Evolutionary conservation across 1,140 invertebrate genomes (phyloP).

Genomic region (Teleogryllus occipitalis): DNA sequence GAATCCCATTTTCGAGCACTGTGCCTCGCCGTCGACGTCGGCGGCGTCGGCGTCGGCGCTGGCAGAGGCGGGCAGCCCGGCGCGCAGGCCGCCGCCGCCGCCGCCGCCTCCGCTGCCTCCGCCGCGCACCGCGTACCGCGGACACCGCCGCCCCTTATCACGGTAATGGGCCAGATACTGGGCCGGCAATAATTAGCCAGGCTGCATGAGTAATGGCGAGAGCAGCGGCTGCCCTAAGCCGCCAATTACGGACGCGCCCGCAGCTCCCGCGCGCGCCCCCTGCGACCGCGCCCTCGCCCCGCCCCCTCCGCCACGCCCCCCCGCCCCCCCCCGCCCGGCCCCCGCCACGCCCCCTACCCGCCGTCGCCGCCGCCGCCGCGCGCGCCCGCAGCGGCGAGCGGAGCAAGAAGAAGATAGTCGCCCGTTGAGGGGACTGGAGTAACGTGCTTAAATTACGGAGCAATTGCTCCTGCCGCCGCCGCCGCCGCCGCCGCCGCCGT

Average conservation of each 20-base stretch:
- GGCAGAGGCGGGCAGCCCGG: too few relatives aligned
- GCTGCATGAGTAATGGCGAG: slow-evolving; percentile 3
- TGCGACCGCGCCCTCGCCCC: background rate
- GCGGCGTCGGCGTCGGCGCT: background rate
- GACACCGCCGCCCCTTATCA: background rate
- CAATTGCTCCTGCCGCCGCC: background rate
- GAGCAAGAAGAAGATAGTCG: background rate
- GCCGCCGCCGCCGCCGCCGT: background rate
- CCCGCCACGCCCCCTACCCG: background rate
- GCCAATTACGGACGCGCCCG: slow-evolving; percentile 2
- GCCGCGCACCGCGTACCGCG: too few relatives aligned
- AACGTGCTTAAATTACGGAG: background rate
- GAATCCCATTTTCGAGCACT: too few relatives aligned
- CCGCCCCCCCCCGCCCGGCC: too few relatives aligned
- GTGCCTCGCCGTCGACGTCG: too few relatives aligned
- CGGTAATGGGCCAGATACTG: slow-evolving; percentile 3
- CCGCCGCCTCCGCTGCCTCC: too few relatives aligned
- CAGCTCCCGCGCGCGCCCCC: background rate
- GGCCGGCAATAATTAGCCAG: background rate
- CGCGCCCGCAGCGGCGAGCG: background rate
- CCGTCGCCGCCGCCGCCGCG: too few relatives aligned
- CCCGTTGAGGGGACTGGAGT: background rate
- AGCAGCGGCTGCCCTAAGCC: background rate
- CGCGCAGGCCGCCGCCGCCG: background rate
- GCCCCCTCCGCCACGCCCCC: too few relatives aligned